Base-by-base conservation (phyloP, 2,113 vertebrate genomes). In the Gallinago jamesoni region DNA sequence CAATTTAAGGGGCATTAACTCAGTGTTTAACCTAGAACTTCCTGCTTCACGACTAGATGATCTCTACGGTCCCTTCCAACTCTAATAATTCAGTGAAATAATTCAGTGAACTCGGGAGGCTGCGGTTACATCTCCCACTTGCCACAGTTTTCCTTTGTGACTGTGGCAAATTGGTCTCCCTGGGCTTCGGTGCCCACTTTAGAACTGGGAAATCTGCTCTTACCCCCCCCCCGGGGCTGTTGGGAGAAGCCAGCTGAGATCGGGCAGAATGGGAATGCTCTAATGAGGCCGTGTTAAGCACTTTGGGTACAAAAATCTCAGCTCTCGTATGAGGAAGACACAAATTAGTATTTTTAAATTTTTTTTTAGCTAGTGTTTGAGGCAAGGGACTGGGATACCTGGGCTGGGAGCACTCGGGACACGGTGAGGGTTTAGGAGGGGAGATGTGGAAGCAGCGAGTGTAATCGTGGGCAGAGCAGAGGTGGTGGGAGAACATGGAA, bases 401-500 rank as follows among this genome's bases (percentile, higher is more conserved):
- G 70, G 18, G 18, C 1, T 83, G 73, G 62, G 31, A 64, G 48
- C 2, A 2, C 43, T 53, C 3, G 0, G 74, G 57, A 24, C 31
- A 13, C 23, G 23, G 60, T 0, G 1, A 1, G 17, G 69, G 19
- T 37, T 27, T 43, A 9, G 80, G 73, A 72, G 57, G 1, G 45
- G 76, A 24, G 75, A 7, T 7, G 5, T 30, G 0, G 6, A 55
- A 67, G 59, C 59, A 30, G 57, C 2, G 30, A 30, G 18, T 41
- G 41, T 15, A 16, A 2, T n/a, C 5, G 3, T 3, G 39, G 63
- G 31, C 48, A 62, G 75, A 62, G 84, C 60, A 78, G 60, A 63
- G 35, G 17, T 10, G 14, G 72, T 1, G 4, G 68, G 12, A 45
- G 43, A 57, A 23, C 0, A 0, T 7, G 47, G 47, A 33, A 41